Conservation (phyloP, 2,888 invertebrate species). For the Drosophila helvetica region DNA sequence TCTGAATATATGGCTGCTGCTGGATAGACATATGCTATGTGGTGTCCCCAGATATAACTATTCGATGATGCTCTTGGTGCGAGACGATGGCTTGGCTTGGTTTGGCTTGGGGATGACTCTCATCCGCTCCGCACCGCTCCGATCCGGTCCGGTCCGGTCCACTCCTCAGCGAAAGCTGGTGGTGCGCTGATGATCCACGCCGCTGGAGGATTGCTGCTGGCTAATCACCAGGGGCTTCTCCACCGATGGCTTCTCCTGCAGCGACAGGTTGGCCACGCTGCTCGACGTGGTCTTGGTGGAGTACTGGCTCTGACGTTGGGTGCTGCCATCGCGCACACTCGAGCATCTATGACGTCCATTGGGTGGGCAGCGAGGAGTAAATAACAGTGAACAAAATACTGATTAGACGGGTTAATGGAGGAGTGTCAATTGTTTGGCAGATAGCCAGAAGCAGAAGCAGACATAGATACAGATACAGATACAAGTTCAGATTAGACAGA, state of each 20-base stretch:
- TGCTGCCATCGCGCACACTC: constrained; percentile 76
- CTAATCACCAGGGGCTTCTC: constrained; percentile 76
- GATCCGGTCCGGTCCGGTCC: too few species aligned
- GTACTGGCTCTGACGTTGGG: constrained; percentile 83
- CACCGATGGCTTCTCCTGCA: constrained; percentile 65
- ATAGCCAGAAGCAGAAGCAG: constrained; percentile 2
- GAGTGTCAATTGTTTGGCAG: not conserved
- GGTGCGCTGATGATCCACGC: constrained; percentile 57
- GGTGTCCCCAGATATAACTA: constrained; percentile 25
- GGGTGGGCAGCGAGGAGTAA: constrained; percentile 48
- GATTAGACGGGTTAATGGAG: constrained; percentile 44
- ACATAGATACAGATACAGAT: constrained; percentile 1
- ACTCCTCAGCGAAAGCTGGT: constrained; percentile 55
- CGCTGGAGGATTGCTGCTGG: constrained; percentile 10
- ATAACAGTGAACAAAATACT: constrained; percentile 45
- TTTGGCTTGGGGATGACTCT: too few species aligned
- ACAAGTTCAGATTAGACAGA: not conserved
- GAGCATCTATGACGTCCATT: constrained; percentile 73
- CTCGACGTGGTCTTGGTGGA: constrained; percentile 83
- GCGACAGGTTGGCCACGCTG: constrained; percentile 78
- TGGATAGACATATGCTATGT: constrained; percentile 9
- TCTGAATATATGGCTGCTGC: constrained; percentile 53
- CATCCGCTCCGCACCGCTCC: too few species aligned
- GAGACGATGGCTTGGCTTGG: constrained; percentile 24
- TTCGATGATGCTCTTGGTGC: constrained; percentile 68